Base-by-base conservation (phyloP, 2,797 vertebrate species). In the Podarcis lilfordi region DNA sequence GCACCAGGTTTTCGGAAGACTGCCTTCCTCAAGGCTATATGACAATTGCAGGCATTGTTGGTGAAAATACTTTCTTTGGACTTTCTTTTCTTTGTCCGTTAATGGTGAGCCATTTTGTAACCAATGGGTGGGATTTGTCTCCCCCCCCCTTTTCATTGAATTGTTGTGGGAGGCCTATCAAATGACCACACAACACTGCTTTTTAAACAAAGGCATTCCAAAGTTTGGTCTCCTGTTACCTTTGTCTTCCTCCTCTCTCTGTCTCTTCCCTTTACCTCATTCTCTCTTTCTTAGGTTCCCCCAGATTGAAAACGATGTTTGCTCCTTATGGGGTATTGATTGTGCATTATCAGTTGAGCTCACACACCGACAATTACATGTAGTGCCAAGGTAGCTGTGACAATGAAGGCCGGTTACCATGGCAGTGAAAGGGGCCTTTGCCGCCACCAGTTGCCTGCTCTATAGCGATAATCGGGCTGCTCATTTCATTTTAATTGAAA, bases 401-500 rank as follows among this genome's bases (percentile, higher is more conserved):
- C 97, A 97, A 97, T 97, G 93, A 95, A 95, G 96, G 72, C 92
- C 1, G 84, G 98, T 98, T 98, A 96, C 98, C 97, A 98, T 98
- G 97, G 98, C 95, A 96, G 96, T 97, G 96, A 97, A 97, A 97
- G 95, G 94, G 91, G 94, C 95, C 97, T 94, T 96, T 97, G 97
- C 95, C 92, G 90, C 95, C 96, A 95, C 95, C 94, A 87, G 92
- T 95, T 95, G 96, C 95, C 97, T 98, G 97, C 95, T 96, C 93
- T 96, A 89, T 94, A 95, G 97, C 86, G 97, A 98, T 98, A 98
- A 98, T 98, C 93, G 8, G 92, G 83, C 91, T 95, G 95, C 96
- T 98, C 96, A 97, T 97, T 98, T 97, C 92, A 95, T 96, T 98
- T 97, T 97, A 98, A 98, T 98, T 98, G 97, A 97, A 98, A 97